These are phyloP conservation scores for Paedocypris micromegethes DNA, from an alignment of 2,797 vertebrate genomes.

Conservation along the genomic window DNA sequence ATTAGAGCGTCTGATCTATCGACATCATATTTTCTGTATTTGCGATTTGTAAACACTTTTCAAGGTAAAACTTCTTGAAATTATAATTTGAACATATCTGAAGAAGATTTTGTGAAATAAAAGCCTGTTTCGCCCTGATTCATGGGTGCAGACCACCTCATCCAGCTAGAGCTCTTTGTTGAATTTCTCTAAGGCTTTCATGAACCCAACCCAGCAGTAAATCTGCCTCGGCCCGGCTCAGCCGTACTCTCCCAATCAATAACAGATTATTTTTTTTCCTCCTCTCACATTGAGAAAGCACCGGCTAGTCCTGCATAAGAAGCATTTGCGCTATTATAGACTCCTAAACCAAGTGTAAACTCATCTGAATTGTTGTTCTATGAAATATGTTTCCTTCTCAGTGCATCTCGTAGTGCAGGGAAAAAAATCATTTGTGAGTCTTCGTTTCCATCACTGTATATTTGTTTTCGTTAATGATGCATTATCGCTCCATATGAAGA, in stretches of 20 bases:
- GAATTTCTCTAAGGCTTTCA: conserved; percentile 37
- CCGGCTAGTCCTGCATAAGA: conserved; percentile 21
- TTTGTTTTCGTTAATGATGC: not conserved
- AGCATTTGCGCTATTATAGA: conserved; percentile 34
- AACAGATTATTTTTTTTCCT: conserved; percentile 31
- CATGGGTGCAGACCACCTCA: conserved; percentile 7
- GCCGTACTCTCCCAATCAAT: conserved; percentile 41
- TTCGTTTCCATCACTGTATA: too few relatives aligned
- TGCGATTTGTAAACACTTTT: too few relatives aligned
- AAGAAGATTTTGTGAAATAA: too few relatives aligned
- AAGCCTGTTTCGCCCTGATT: too few relatives aligned
- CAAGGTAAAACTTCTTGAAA: too few relatives aligned
- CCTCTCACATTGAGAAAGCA: conserved; percentile 31
- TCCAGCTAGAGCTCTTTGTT: conserved; percentile 18
- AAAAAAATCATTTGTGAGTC: not conserved
- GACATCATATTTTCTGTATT: too few relatives aligned
- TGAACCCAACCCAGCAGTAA: conserved; percentile 33
- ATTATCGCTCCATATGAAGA: conserved; percentile 7
- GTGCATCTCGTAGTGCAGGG: too few relatives aligned
- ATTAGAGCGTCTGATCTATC: too few relatives aligned
- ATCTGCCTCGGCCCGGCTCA: conserved; percentile 28
- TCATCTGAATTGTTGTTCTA: conserved; percentile 7
- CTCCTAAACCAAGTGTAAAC: conserved; percentile 24
- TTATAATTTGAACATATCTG: too few relatives aligned
- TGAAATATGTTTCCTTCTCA: too few relatives aligned